phyloP scores from a whole-genome alignment of 2,888 invertebrate genomes.

The Drosophila meridiana region DNA sequence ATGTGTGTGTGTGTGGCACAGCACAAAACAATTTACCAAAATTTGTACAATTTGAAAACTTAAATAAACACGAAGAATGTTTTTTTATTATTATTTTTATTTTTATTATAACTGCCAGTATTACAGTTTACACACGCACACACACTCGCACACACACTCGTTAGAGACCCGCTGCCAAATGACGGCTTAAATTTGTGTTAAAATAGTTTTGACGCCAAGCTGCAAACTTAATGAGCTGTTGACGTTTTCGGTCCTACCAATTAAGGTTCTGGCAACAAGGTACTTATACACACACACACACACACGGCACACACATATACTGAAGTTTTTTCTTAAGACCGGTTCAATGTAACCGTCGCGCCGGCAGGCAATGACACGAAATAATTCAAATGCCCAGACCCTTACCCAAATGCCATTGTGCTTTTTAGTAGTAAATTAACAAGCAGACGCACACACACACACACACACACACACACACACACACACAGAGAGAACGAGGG shows the following conservation, averaged over 20 bases:
- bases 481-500: conserved; percentile 8
- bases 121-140: conserved; percentile 35
- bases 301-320: background rate
- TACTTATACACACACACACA: conserved; percentile 15
- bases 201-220: conserved; percentile 51
- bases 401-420: conserved; percentile 52
- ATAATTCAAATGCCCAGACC: conserved; percentile 62
- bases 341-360: conserved; percentile 54
- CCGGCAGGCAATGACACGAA: conserved; percentile 62
- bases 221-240: conserved; percentile 66
- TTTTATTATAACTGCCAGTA: conserved; percentile 74
- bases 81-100: conserved; percentile 64
- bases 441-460: conserved; percentile 37
- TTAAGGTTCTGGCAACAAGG: conserved; percentile 45
- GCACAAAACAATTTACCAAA: conserved; percentile 80
- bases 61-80: conserved; percentile 73
- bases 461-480: conserved; percentile 22
- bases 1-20: conserved; percentile 42
- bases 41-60: conserved; percentile 79
- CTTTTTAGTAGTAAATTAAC: conserved; percentile 74
- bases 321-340: background rate
- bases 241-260: conserved; percentile 53
- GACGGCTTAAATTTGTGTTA: conserved; percentile 60
- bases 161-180: conserved; percentile 21
- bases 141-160: conserved; percentile 9